These are phyloP conservation scores for Phthorimaea operculella DNA, from an alignment of 1,140 invertebrate genomes.

Conservation along the genomic window DNA sequence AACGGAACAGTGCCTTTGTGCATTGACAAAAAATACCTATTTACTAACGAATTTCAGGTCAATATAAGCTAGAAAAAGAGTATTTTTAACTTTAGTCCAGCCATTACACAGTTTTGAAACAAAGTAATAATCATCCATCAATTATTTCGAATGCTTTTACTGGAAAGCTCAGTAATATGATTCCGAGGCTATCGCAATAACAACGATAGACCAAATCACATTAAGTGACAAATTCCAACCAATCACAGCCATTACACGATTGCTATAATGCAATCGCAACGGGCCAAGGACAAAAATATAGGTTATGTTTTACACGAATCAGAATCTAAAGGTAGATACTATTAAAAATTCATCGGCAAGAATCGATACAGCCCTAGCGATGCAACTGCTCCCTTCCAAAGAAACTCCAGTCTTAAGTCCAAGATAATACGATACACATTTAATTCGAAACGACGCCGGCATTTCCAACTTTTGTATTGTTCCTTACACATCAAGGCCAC, in stretches of 20 bases:
- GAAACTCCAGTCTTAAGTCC: conserved; percentile 17
- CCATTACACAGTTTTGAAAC: too few species aligned
- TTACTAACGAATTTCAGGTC: too few species aligned
- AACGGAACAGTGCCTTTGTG: too few species aligned
- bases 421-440: conserved; percentile 40
- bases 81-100: too few species aligned
- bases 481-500: conserved; percentile 46
- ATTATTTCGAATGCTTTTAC: too few species aligned
- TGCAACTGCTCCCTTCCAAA: neutral
- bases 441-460: conserved; percentile 36
- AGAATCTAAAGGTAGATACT: neutral
- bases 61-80: too few species aligned
- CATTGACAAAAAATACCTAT: too few species aligned
- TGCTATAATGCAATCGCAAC: conserved; percentile 1
- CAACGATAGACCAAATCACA: neutral
- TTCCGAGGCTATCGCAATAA: too few species aligned
- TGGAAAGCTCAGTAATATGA: too few species aligned
- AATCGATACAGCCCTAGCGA: neutral
- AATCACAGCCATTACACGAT: neutral
- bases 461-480: conserved; percentile 59
- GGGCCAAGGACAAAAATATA: conserved; percentile 31
- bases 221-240: neutral
- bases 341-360: neutral
- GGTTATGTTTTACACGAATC: conserved; percentile 17
- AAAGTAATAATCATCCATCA: too few species aligned